Base-by-base conservation (phyloP, 2,113 vertebrate genomes). In the Apteryx owenii region DNA sequence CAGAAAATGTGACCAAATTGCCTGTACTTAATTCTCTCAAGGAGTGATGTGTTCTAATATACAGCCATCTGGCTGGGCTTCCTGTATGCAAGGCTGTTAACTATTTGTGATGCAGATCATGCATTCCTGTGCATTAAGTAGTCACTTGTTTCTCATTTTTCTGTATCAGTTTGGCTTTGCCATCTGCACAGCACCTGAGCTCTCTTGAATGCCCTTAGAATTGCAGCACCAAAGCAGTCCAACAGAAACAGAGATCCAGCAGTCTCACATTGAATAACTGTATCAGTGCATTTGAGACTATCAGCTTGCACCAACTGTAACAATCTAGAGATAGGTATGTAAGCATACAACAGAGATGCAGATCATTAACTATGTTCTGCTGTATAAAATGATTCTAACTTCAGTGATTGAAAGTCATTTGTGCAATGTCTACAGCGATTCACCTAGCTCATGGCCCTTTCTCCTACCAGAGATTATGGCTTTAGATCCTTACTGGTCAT, bases 131-230 rank as follows among this genome's bases (percentile, higher is more conserved):
- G 98, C 98, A 98, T 98, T 99, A 98, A 98, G 98, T 51, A 98
- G 98, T 97, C 93, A 98, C 98, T 98, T 98, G 98, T 98, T 98
- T 97, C 98, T 98, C 98, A 98, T 99, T 99, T 99, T 99, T 99
- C 98, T 98, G 97, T 98, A 99, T 99, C 99, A 99, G 98, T 97
- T 98, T 98, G 97, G 98, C 98, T 98, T 98, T 98, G 96, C 99
- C 99, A 99, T 99, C 99, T 99, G 99, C 97, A 99, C 97, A 97
- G 96, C 98, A 98, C 98, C 98, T 98, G 98, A 97, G 84, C 96
- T 98, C 98, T 98, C 98, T 97, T 97, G 96, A 97, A 98, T 97
- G 98, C 97, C 98, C 98, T 98, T 97, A 93, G 75, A 95, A 97
- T 94, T 70, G 48, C 79, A 97, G 53, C 82, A 96, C 89, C 82